Percentiles rank a stretch among this genome's conserved stretches.
phyloP scores from a whole-genome alignment of 2,113 vertebrate species.

The Tupaia tana region DNA sequence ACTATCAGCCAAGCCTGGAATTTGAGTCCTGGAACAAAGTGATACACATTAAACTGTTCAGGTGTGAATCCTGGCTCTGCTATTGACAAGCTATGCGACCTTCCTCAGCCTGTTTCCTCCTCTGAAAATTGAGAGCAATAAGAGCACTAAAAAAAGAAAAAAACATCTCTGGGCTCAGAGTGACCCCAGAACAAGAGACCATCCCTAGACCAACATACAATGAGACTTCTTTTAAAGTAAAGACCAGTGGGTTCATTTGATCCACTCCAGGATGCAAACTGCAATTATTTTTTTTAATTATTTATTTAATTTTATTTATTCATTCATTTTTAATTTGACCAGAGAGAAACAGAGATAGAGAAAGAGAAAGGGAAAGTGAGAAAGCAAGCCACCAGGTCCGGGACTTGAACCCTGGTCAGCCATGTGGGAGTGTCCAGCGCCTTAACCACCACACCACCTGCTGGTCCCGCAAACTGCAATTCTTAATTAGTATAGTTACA shows the following conservation, averaged over 20 bases:
- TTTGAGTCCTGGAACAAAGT: neutral
- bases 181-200: neutral
- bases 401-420: too few species aligned
- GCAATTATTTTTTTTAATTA: too few species aligned
- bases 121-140: neutral
- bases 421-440: too few species aligned
- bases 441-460: too few species aligned
- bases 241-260: neutral
- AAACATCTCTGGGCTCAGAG: neutral
- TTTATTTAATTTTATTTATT: too few species aligned
- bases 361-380: too few species aligned
- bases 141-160: neutral
- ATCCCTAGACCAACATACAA: neutral
- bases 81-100: neutral
- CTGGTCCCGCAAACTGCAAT: neutral
- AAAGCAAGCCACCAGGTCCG: too few species aligned
- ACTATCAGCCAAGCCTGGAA: neutral
- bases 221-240: neutral
- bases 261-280: neutral
- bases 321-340: too few species aligned
- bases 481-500: conserved; percentile 17
- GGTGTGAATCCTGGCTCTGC: neutral
- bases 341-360: too few species aligned
- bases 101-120: neutral
- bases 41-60: neutral